Evolutionary conservation across 2,888 invertebrate genomes (phyloP), one percentile per base, ranked within the genome.

Genomic region (Nomada goodeniana): DNA sequence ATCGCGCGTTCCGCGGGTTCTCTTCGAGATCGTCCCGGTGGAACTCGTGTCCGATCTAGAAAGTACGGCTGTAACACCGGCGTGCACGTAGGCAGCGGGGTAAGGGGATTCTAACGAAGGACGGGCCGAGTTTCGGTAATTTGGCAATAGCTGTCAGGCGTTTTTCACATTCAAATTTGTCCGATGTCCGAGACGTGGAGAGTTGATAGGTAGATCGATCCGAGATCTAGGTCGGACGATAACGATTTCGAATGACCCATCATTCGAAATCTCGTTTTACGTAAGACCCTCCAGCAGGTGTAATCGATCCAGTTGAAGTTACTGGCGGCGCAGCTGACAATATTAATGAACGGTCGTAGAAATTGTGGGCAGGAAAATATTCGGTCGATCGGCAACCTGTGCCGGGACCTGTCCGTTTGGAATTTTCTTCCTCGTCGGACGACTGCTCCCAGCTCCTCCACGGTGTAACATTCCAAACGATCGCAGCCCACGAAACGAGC

Each of bases 1-100:
- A 82, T 81, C 53, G 71, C 73, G 72, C 69, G 63, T 69, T 69
- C 64, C 59, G 20, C 61, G 55, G 18, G 55, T 55, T 69, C 61
- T 13, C 23, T 13, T 20, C 47, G 61, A 57, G 44, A 52, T 47
- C 55, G 36, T 42, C 47, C 7, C 50, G 1, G 10, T 2, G 61
- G 2, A 18, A 11, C 61, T 23, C 53, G n/a, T 13, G 4, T 20
- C 26, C 59, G 2, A 47, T 59, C 36, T 71, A 71, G 60, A 71
- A 71, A 71, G 60, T 47, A 44, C 13, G 50, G 15, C 13, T 44
- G 55, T 36, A 29, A 36, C 61, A 36, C 36, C 36, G 36, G 5
- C 47, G n/a, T 20, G 18, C 10, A n/a, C 53, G 23, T n/a, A 11
- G 29, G n/a, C 15, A 11, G 59, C 10, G 23, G n/a, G 36, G n/a